phyloP scores from a whole-genome alignment of 2,113 vertebrate genomes.

The Aviceda subcristata region DNA sequence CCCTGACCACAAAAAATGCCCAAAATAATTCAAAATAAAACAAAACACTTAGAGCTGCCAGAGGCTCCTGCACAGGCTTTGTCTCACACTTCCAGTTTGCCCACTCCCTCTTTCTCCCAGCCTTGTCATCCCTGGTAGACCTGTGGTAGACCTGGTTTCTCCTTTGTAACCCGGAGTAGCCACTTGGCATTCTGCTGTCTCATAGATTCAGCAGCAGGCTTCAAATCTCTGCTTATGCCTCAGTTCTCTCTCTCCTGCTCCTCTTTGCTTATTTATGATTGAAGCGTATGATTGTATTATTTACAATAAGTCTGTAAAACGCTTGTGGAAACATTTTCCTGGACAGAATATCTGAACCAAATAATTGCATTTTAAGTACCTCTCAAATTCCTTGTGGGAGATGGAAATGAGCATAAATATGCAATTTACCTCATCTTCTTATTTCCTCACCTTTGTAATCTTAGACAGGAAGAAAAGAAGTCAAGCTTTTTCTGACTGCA shows the following conservation, averaged over 20 bases:
- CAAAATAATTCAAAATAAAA: not conserved
- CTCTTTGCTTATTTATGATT: not conserved
- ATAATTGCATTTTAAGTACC: conserved; percentile 7
- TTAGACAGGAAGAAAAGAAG: not conserved
- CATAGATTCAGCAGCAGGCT: not conserved
- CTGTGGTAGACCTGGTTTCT: not conserved
- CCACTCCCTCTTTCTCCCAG: not conserved
- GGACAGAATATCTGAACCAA: conserved; percentile 29
- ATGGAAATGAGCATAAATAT: not conserved
- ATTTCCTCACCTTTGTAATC: not conserved
- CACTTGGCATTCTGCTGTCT: not conserved
- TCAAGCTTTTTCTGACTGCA: not conserved
- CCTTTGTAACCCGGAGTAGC: not conserved
- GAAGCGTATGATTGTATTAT: not conserved
- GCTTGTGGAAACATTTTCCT: conserved; percentile 28
- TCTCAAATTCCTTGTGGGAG: not conserved
- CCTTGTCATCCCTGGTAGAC: not conserved
- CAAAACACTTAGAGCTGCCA: not conserved
- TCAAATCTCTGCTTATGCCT: not conserved
- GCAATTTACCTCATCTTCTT: not conserved
- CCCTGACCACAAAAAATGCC: too few species aligned
- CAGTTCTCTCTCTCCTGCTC: not conserved
- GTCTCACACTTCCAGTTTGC: not conserved
- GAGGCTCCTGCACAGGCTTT: not conserved
- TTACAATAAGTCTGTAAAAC: conserved; percentile 15